Evolutionary conservation across 2,113 vertebrate genomes (phyloP).

Genomic region (Panthera leo): DNA sequence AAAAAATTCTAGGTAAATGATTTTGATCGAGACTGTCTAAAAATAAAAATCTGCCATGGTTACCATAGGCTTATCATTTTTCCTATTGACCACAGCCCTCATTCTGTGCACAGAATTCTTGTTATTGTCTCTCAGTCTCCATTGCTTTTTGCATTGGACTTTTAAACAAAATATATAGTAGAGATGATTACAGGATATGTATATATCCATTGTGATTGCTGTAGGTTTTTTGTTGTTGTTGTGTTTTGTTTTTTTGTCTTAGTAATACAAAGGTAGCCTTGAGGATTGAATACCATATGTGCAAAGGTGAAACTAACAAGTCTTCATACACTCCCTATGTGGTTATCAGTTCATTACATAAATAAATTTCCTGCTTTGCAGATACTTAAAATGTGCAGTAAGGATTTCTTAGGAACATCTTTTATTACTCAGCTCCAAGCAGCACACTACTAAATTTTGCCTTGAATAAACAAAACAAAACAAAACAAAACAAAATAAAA

Average conservation of each 20-base stretch:
- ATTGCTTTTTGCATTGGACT: neutral
- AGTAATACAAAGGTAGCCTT: neutral
- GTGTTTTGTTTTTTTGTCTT: neutral
- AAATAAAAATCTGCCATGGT: slow-evolving; percentile 57
- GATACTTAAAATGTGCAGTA: slow-evolving; percentile 18
- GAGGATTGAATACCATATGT: neutral
- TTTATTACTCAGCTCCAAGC: neutral
- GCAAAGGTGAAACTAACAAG: neutral
- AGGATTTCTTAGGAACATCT: neutral
- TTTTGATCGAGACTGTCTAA: slow-evolving; percentile 51
- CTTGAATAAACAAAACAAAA: slow-evolving; percentile 11
- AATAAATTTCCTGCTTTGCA: neutral
- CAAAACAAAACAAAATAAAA: neutral
- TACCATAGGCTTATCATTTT: slow-evolving; percentile 30
- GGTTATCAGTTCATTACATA: neutral
- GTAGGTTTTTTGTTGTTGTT: neutral
- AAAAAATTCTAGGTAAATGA: slow-evolving; percentile 47
- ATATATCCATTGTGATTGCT: neutral
- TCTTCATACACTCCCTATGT: neutral
- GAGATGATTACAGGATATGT: neutral
- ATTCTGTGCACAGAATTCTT: slow-evolving; percentile 37
- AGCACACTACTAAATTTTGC: neutral
- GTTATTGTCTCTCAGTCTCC: neutral
- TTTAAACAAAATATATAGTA: neutral
- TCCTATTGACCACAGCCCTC: neutral